Conservation (phyloP, 92 coral and sea anemone genomes). For the Heliopora coerulea region DNA sequence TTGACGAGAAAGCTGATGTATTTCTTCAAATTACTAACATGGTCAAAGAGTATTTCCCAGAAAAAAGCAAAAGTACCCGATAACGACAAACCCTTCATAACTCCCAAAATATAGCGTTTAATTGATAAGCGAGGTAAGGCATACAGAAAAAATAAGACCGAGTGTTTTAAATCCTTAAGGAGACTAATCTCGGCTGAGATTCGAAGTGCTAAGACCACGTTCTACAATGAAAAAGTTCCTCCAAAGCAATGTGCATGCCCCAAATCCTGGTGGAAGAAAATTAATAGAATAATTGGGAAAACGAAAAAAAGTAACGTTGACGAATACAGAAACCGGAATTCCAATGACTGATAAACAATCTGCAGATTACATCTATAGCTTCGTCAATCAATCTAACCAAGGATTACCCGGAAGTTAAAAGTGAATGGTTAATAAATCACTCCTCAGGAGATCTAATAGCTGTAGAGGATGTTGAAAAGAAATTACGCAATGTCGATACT, state of each 20-base stretch:
- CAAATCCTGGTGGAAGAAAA: neutral
- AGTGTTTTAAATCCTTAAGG: neutral
- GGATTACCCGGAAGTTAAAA: constrained; percentile 7
- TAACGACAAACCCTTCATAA: neutral
- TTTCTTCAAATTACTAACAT: neutral
- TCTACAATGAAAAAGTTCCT: neutral
- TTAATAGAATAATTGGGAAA: neutral
- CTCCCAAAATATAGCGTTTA: neutral
- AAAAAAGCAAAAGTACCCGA: neutral
- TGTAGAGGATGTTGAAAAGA: neutral
- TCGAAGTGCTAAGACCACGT: neutral
- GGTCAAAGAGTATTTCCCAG: neutral
- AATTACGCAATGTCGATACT: neutral
- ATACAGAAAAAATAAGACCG: neutral
- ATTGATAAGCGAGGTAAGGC: neutral
- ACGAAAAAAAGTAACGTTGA: neutral
- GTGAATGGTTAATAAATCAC: neutral
- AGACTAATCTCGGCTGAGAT: neutral
- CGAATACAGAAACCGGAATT: neutral
- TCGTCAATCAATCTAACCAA: constrained; percentile 4
- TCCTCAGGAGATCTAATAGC: neutral
- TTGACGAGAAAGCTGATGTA: neutral
- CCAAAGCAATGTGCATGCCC: neutral
- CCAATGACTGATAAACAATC: neutral
- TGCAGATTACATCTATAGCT: constrained; percentile 7